A percentile compares a stretch with the other conserved stretches of the same genome.
phyloP scores from a whole-genome alignment of 2,888 invertebrate genomes.

The Trissoscelio sp. region DNA sequence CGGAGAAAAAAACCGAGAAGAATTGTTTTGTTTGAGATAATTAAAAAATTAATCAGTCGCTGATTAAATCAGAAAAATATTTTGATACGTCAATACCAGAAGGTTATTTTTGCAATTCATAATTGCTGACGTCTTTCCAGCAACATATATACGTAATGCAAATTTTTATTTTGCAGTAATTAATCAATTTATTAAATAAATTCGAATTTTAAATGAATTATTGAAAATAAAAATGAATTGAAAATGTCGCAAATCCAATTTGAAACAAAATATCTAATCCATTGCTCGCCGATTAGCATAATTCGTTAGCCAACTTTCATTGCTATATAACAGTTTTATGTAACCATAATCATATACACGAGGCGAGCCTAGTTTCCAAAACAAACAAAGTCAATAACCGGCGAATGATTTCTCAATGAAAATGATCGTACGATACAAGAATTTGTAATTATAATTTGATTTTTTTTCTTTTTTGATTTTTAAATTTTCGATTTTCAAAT shows the following conservation, averaged over 20 bases:
- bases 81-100: slow-evolving; percentile 19
- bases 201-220: too few species aligned
- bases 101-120: slow-evolving; percentile 36
- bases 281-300: slow-evolving; percentile 29
- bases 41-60: background rate
- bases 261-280: slow-evolving; percentile 33
- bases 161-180: too few species aligned
- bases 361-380: slow-evolving; percentile 31
- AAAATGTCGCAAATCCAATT: background rate
- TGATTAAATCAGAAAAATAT: slow-evolving; percentile 16
- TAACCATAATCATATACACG: slow-evolving; percentile 31
- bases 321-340: slow-evolving; percentile 49
- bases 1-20: slow-evolving; percentile 1
- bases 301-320: slow-evolving; percentile 49
- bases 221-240: background rate
- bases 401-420: slow-evolving; percentile 20
- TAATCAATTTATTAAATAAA: too few species aligned
- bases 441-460: background rate
- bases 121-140: slow-evolving; percentile 12
- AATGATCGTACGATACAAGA: background rate
- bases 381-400: slow-evolving; percentile 40
- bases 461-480: background rate
- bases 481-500: too few species aligned
- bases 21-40: too few species aligned
- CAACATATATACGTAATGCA: slow-evolving; percentile 12